Conservation (phyloP, 2,797 vertebrate species). For the Botia almorhae region DNA sequence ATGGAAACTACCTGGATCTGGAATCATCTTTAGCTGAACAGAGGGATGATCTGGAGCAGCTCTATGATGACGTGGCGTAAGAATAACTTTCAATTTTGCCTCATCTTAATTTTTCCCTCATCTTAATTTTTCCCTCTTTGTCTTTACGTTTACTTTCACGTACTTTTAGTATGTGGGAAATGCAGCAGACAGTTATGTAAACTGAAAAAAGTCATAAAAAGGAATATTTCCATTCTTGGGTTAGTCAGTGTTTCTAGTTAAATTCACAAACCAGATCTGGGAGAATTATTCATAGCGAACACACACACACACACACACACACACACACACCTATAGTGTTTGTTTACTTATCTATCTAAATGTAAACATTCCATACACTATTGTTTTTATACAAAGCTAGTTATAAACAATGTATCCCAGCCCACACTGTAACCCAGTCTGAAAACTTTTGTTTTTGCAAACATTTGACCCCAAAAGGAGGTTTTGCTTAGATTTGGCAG, state of each 20-base stretch:
- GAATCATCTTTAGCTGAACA: constrained; percentile 91
- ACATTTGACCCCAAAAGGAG: too few species aligned
- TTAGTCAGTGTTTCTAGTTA: background rate
- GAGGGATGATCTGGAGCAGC: constrained; percentile 89
- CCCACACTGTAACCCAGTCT: too few species aligned
- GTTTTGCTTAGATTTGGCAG: too few species aligned
- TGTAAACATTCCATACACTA: too few species aligned
- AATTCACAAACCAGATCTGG: constrained; percentile 31
- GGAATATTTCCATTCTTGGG: constrained; percentile 13
- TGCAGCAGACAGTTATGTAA: background rate
- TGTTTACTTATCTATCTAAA: too few species aligned
- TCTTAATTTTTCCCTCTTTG: background rate
- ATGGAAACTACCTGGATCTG: constrained; percentile 92
- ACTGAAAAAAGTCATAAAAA: too few species aligned
- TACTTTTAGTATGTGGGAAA: background rate
- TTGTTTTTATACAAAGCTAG: too few species aligned
- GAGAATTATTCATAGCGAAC: constrained; percentile 25
- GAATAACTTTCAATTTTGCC: constrained; percentile 33
- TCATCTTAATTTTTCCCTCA: background rate
- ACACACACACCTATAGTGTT: too few species aligned
- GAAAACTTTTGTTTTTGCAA: too few species aligned
- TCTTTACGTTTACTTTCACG: background rate
- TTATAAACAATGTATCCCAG: too few species aligned
- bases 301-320: background rate
- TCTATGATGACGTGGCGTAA: constrained; percentile 92